A percentile compares a stretch with the other conserved stretches of the same genome.
These are phyloP conservation scores for Aleiodes leptofemur DNA, from an alignment of 2,888 invertebrate species.

Conservation along the genomic window DNA sequence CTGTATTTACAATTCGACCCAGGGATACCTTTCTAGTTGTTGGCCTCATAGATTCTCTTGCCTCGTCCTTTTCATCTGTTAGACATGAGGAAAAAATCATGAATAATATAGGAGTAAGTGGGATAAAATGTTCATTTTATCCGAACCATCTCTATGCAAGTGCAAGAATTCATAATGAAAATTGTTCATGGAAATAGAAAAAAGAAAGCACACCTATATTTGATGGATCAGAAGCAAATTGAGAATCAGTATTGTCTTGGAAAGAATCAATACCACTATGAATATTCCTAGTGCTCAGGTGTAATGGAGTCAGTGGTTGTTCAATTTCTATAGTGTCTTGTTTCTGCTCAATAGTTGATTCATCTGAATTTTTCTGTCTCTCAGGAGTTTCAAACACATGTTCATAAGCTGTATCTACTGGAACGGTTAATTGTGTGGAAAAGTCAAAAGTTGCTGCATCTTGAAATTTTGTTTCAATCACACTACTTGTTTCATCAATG, in stretches of 20 bases:
- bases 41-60: conserved; percentile 65
- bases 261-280: conserved; percentile 20
- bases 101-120: neutral
- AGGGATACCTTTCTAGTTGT: conserved; percentile 33
- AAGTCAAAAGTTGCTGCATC: no score
- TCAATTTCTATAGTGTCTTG: neutral
- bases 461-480: no score
- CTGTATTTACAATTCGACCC: conserved; percentile 64
- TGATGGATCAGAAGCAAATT: conserved; percentile 53
- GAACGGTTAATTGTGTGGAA: no score
- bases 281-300: conserved; percentile 14
- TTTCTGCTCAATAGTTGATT: conserved; percentile 18
- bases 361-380: neutral
- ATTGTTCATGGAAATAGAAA: conserved; percentile 14
- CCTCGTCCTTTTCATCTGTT: conserved; percentile 60
- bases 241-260: conserved; percentile 48
- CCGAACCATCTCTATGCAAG: no score
- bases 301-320: neutral
- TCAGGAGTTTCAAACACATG: no score
- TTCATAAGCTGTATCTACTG: no score
- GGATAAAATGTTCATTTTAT: no score
- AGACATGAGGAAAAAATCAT: conserved; percentile 36
- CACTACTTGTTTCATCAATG: no score
- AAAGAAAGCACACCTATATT: conserved; percentile 60
- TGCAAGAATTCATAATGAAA: neutral